Evolutionary conservation across 2,888 invertebrate genomes (phyloP), one percentile per base, ranked within the genome.

Genomic region (Acleris sparsana): DNA sequence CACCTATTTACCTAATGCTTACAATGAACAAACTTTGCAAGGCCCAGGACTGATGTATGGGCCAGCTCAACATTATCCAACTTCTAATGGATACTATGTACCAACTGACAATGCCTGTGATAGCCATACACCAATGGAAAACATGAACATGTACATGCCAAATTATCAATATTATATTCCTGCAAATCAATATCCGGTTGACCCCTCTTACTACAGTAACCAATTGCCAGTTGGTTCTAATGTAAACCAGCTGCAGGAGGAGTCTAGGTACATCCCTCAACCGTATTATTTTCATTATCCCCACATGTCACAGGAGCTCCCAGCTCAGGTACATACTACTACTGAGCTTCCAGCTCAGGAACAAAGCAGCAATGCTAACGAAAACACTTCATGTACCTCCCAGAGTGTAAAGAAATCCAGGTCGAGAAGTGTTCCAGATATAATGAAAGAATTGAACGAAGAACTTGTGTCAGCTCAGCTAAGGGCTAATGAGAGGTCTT

Each of bases 361-460:
- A 60, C 66, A 53, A 39, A 13, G 39, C 17, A 77, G 66, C 64
- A 66, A 67, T 1, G 78, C 76, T 16, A 79, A 74, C 60, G 72
- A 74, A 58, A 73, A 74, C 39, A 53, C 67, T 13, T 69, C 72
- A 20, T 62, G 68, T 3, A 75, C 71, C 57, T 77, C 80, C 49
- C 83, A 82, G 56, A 82, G 77, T 62, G 79, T 79, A 13, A 78
- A 85, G 1, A 93, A 92, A 69, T 93, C 88, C 5, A 86, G 94
- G 71, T 94, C 94, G 0, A 90, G 94, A 73, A 95, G 95, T 84
- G 96, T 97, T 51, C 96, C 96, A 0, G 95, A 96, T 82, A 96
- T 97, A 80, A 93, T 97, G 20, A 94, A 94, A 77, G 96, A 96
- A 75, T 88, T 97, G 69, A 95, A 96, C 82, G 94, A 94, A 71